Evolutionary conservation across 2,797 vertebrate species (phyloP).

Genomic region (Galago senegalensis): DNA sequence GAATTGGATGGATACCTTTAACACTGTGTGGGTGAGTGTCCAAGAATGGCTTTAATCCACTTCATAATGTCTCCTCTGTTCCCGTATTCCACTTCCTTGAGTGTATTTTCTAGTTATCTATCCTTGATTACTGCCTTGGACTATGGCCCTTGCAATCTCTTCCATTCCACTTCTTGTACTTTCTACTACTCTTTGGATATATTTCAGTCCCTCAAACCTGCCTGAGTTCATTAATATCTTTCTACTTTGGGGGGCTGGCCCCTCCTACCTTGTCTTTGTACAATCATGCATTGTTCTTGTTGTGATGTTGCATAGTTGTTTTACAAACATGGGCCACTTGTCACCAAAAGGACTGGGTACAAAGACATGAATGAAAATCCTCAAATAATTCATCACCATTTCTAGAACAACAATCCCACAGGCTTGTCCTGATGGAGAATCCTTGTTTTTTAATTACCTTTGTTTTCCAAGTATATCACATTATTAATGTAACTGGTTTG

Average conservation of each 20-base stretch:
- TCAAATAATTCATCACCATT: conserved; percentile 30
- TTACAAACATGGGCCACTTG: not conserved
- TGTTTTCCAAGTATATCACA: conserved; percentile 52
- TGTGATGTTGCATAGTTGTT: not conserved
- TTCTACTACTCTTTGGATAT: not conserved
- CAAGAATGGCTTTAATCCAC: not conserved
- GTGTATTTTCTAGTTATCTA: not conserved
- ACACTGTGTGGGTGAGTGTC: not conserved
- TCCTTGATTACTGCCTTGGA: not conserved
- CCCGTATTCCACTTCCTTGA: not conserved
- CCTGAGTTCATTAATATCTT: not conserved
- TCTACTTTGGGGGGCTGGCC: not conserved
- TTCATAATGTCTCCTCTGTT: not conserved
- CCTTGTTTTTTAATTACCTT: conserved; percentile 54
- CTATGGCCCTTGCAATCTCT: not conserved
- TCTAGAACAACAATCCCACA: not conserved
- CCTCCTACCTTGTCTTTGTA: not conserved
- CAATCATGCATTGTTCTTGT: not conserved
- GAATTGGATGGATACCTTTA: not conserved
- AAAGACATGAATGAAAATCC: not conserved
- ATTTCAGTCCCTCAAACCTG: not conserved
- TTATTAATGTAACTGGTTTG: conserved; percentile 67
- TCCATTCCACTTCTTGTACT: not conserved
- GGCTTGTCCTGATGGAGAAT: not conserved
- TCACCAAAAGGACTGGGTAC: not conserved